Conservation (phyloP, 2,888 invertebrate species). For the Plutella xylostella region DNA sequence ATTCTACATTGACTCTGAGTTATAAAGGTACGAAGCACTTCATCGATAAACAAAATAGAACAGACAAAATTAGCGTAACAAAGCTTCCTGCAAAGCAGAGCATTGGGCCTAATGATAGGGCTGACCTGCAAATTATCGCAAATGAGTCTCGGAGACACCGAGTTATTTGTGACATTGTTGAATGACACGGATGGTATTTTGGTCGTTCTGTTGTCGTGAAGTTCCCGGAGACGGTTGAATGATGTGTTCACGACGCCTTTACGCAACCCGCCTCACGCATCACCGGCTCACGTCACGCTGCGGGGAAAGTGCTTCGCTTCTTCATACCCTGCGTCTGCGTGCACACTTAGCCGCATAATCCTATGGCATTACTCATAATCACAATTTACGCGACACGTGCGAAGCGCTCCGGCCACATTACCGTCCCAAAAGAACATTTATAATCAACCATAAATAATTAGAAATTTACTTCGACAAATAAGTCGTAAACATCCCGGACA, state of each 20-base stretch:
- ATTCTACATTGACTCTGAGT: no score
- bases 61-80: no score
- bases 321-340: slow-evolving; percentile 22
- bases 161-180: slow-evolving; percentile 42
- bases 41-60: no score
- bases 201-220: slow-evolving; percentile 48
- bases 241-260: slow-evolving; percentile 59
- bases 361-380: no score
- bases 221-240: slow-evolving; percentile 41
- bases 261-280: slow-evolving; percentile 61
- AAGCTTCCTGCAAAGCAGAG: no score
- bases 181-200: slow-evolving; percentile 54
- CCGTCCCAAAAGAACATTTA: no score
- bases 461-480: no score
- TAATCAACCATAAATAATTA: no score
- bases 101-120: slow-evolving; percentile 2
- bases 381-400: no score
- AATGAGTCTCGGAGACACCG: slow-evolving; percentile 25
- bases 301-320: slow-evolving; percentile 47
- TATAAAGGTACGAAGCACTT: no score
- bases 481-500: no score
- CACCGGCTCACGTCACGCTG: slow-evolving; percentile 50
- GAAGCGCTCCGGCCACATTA: no score
- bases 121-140: slow-evolving; percentile 8
- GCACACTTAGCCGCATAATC: slow-evolving; percentile 42